phyloP scores from a whole-genome alignment of 2,797 vertebrate genomes.

The Poeciliopsis gracilis region DNA sequence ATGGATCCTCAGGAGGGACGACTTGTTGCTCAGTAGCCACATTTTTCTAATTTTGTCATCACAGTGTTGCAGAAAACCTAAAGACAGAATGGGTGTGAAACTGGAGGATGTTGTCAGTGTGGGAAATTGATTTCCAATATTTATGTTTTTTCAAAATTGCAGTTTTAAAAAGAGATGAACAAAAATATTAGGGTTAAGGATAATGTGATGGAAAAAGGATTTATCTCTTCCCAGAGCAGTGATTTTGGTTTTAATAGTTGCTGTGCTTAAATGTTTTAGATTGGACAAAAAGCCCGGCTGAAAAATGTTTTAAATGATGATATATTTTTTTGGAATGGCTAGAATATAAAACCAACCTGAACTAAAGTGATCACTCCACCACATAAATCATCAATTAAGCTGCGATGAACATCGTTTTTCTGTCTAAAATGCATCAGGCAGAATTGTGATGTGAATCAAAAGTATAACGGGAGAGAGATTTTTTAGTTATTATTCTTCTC shows the following conservation, averaged over 20 bases:
- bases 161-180: background rate
- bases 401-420: background rate
- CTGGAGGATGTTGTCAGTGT: background rate
- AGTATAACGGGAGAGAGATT: background rate
- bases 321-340: background rate
- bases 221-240: background rate
- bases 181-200: background rate
- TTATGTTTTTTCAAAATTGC: background rate
- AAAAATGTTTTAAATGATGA: background rate
- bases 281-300: background rate
- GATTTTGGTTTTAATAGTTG: background rate
- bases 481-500: background rate
- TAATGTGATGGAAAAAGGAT: background rate
- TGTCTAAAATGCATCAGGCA: background rate
- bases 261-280: background rate
- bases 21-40: constrained; percentile 32
- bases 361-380: background rate
- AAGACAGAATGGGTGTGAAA: background rate
- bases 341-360: background rate
- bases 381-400: background rate
- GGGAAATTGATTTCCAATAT: background rate
- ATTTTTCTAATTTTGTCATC: constrained; percentile 1
- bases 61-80: constrained; percentile 7
- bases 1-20: constrained; percentile 1
- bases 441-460: background rate